These are phyloP conservation scores for Lochmaea crataegi DNA, from an alignment of 2,888 invertebrate genomes.

Conservation along the genomic window DNA sequence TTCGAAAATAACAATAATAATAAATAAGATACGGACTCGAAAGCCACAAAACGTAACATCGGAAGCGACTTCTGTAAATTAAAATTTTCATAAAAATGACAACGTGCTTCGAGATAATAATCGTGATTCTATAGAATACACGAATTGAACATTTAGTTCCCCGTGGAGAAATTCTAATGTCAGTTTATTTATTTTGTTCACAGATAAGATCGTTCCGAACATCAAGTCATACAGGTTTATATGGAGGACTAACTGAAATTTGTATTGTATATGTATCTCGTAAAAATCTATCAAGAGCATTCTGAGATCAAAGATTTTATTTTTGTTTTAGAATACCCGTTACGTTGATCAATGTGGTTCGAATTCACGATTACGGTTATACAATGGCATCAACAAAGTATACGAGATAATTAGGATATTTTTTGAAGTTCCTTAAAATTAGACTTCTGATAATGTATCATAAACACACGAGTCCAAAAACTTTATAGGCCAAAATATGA, in stretches of 20 bases:
- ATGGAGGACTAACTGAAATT: constrained; percentile 19
- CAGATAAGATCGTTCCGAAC: constrained; percentile 42
- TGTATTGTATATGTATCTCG: constrained; percentile 15
- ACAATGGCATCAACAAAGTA: neutral
- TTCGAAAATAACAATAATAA: constrained; percentile 8
- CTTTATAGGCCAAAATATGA: too few species aligned
- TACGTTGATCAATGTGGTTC: constrained; percentile 7
- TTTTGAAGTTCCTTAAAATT: too few species aligned
- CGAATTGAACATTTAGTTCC: constrained; percentile 56
- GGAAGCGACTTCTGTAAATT: constrained; percentile 51
- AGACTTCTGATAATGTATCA: too few species aligned
- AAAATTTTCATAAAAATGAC: constrained; percentile 50
- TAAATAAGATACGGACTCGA: neutral
- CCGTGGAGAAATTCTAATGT: constrained; percentile 55
- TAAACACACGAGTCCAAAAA: too few species aligned
- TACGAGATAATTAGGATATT: too few species aligned
- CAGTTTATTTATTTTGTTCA: constrained; percentile 53
- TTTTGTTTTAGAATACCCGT: constrained; percentile 8
- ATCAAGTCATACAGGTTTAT: constrained; percentile 17
- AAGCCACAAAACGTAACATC: constrained; percentile 22
- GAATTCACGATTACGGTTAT: neutral
- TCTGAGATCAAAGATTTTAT: constrained; percentile 6
- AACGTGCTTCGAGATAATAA: constrained; percentile 54
- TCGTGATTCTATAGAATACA: constrained; percentile 55
- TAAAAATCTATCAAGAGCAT: constrained; percentile 19